Conservation (phyloP, 2,888 invertebrate species). For the Torymus tubicola region DNA sequence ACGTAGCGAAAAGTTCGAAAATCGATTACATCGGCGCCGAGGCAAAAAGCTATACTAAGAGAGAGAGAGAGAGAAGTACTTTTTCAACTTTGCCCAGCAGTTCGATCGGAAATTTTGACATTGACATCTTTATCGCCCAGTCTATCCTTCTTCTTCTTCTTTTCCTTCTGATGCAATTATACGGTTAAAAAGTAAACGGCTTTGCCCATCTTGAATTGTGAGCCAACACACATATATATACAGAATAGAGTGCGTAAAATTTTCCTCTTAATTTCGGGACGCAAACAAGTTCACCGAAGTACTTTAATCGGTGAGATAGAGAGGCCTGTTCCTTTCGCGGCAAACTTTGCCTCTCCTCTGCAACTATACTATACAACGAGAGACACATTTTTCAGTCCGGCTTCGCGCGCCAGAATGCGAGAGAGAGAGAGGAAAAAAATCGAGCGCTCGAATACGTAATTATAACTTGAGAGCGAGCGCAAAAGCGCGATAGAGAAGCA, state of each 20-base stretch:
- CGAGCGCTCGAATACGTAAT: conserved; percentile 46
- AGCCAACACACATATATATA: too few species aligned
- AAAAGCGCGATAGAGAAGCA: neutral
- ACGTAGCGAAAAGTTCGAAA: too few species aligned
- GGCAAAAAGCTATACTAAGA: too few species aligned
- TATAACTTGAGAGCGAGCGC: conserved; percentile 43
- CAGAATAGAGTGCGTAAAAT: conserved; percentile 8
- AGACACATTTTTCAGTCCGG: conserved; percentile 43
- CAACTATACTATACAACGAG: conserved; percentile 8
- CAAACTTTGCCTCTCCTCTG: neutral
- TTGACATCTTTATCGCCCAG: neutral
- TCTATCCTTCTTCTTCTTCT: neutral
- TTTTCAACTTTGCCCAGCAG: neutral
- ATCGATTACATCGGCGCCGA: too few species aligned
- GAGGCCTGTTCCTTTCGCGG: neutral
- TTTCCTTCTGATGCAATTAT: too few species aligned
- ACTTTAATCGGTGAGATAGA: conserved; percentile 27
- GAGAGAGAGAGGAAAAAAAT: conserved; percentile 21
- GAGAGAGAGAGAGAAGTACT: too few species aligned
- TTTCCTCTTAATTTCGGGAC: neutral
- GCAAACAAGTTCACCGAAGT: conserved; percentile 15
- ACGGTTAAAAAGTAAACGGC: too few species aligned
- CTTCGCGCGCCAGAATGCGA: neutral
- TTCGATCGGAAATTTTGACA: neutral
- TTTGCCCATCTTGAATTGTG: too few species aligned